A percentile compares a stretch with the other conserved stretches of the same genome.
phyloP scores from a whole-genome alignment of 2,888 invertebrate genomes.

The Julus scandinavius region DNA sequence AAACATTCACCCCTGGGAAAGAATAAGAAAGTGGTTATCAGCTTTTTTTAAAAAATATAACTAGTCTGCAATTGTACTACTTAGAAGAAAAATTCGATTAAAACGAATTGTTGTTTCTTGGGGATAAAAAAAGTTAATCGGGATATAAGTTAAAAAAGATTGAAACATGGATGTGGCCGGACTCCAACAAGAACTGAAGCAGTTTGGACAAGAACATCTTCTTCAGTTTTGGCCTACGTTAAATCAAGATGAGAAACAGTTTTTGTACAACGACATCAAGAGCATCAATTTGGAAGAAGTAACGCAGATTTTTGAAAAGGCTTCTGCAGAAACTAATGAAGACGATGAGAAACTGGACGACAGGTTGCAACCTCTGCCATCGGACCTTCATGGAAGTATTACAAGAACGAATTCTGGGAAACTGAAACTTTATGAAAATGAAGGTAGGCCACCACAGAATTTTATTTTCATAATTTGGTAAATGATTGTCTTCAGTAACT shows the following conservation, averaged over 20 bases:
- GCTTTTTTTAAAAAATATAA: background rate
- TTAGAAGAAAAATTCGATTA: background rate
- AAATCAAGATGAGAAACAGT: constrained; percentile 72
- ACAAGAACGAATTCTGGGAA: constrained; percentile 74
- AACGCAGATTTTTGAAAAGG: constrained; percentile 75
- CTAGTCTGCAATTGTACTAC: background rate
- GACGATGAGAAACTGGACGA: constrained; percentile 78
- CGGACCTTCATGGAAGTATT: constrained; percentile 83
- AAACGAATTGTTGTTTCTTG: background rate
- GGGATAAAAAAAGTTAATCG: background rate
- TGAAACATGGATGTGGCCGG: constrained; percentile 47
- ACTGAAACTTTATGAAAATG: constrained; percentile 75
- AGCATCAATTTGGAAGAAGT: constrained; percentile 78
- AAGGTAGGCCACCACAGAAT: constrained; percentile 68
- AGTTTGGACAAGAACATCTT: constrained; percentile 82
- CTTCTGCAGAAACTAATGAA: constrained; percentile 72
- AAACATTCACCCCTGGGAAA: constrained; percentile 11
- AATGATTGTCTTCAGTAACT: no score
- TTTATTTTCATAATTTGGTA: background rate
- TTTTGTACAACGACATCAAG: constrained; percentile 73
- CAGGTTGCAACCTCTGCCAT: constrained; percentile 84
- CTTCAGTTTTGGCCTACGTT: constrained; percentile 83
- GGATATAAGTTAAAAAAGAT: background rate
- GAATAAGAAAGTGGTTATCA: constrained; percentile 18
- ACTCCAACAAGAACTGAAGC: constrained; percentile 37